These are phyloP conservation scores for Bacillus rossius DNA, from an alignment of 1,140 invertebrate species.

Conservation along the genomic window DNA sequence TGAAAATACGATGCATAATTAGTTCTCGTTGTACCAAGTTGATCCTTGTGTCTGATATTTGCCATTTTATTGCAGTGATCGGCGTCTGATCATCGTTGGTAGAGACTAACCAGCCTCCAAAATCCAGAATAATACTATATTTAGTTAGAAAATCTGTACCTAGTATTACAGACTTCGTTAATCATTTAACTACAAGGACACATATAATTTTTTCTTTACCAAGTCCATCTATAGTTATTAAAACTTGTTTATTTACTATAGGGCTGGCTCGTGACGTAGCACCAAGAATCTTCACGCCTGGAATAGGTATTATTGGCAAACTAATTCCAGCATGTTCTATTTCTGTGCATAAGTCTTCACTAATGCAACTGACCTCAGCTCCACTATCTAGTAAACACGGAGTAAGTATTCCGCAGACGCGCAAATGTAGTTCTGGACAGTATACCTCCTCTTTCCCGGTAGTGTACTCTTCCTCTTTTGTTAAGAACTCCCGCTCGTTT, in stretches of 20 bases:
- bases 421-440: too few species aligned
- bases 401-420: too few species aligned
- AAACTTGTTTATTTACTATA: not conserved
- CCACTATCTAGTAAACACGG: too few species aligned
- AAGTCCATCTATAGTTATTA: not conserved
- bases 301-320: not conserved
- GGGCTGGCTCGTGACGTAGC: not conserved
- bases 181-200: not conserved
- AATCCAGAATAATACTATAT: not conserved
- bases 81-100: not conserved
- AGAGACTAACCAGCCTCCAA: not conserved
- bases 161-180: not conserved
- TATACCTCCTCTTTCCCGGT: too few species aligned
- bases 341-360: too few species aligned
- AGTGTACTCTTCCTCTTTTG: too few species aligned
- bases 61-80: not conserved
- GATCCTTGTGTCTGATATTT: not conserved
- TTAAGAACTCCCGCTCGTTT: too few species aligned
- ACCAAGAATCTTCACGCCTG: not conserved
- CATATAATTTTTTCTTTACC: not conserved
- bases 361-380: too few species aligned
- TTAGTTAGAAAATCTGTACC: slow-evolving; percentile 1
- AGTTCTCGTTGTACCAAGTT: not conserved
- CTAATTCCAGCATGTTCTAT: not conserved
- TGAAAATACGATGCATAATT: not conserved